Evolutionary conservation across 2,888 invertebrate genomes (phyloP), one percentile per base, ranked within the genome.

Genomic region (Erebia epiphron): DNA sequence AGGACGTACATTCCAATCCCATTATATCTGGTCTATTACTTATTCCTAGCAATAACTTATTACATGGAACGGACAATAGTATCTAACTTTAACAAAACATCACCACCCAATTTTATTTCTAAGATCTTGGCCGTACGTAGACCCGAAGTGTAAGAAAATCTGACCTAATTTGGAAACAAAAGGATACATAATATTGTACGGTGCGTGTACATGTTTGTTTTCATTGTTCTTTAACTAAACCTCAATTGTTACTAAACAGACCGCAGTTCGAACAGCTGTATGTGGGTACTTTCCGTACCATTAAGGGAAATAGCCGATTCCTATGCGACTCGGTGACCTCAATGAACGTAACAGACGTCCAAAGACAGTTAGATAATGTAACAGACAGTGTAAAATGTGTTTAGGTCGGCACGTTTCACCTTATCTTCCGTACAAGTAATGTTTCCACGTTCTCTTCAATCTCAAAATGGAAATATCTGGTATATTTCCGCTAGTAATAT

Each of bases 261-360:
- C 43, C 18, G 56, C 50, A 9, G 10, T 10, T 21, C n/a, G n/a
- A 63, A 57, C 43, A 14, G 50, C 46, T 18, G 35, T 56, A 57
- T n/a, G 49, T 68, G 70, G 75, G 76, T 76, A 78, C 78, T 79
- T 82, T 80, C 80, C 76, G 77, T 81, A 81, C 83, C 82, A 86
- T 85, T 88, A 83, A 74, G 75, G 69, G 72, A 79, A 86, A 87
- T 84, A 79, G 82, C 76, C 83, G 77, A 88, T 86, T 85, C 79
- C 80, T 82, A 81, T 82, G 80, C 80, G 75, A 75, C 67, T 75
- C 64, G 73, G 74, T 77, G 74, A 75, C 75, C 70, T 73, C 74
- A 73, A 77, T 76, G 56, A 57, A 43, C 52, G 54, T 67, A 60
- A 73, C 68, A 69, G 56, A 68, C 67, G 60, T 46, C 58, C 61